Base-by-base conservation (phyloP, 2,113 vertebrate genomes). In the Coregonus clupeaformis region DNA sequence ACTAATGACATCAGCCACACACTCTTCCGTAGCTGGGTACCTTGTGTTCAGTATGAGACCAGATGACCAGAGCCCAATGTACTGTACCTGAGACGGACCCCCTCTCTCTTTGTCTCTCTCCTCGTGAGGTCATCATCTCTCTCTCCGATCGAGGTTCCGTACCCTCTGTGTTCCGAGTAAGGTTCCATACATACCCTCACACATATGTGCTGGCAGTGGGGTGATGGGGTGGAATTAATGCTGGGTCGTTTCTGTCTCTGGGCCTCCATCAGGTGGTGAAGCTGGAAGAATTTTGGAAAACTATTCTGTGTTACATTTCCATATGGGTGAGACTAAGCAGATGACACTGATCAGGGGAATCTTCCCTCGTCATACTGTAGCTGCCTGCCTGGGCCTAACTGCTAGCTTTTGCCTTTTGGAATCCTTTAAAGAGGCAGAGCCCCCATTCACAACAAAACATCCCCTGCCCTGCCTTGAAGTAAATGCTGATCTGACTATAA, bases 61-160 rank as follows among this genome's bases (percentile, higher is more conserved):
- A 18, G 49, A 55, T 12, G 18, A 18, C 49, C 49, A 55, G 49
- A 55, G 32, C 32, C 32, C 32, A 36, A 36, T 7, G 32, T 36
- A 18, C 12, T 55, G 71, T 78, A 81, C 75, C 75, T 83, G 70
- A 45, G 65, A 45, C 12, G 3, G 72, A 68, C 20, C 45, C 69
- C 73, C 70, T 36, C 32, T 36, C 32, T 36, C 68, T 78, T 80
- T 83, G 68, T 85, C 70, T 70, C 12, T 73, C 60, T 36, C 6
- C 32, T 36, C 52, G 74, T 73, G 32, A 72, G 71, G 36, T 80
- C 67, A 78, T 75, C 71, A 27, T 71, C 16, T 29, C 13, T 47
- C 12, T 47, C 3, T 45, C 32, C 6, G 32, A 36, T 36, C 6
- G 32, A 36, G 32, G 32, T 36, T 9, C 32, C 32, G 1, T 36